These are phyloP conservation scores for Chloropsis hardwickii DNA, from an alignment of 2,113 vertebrate species.

Conservation along the genomic window DNA sequence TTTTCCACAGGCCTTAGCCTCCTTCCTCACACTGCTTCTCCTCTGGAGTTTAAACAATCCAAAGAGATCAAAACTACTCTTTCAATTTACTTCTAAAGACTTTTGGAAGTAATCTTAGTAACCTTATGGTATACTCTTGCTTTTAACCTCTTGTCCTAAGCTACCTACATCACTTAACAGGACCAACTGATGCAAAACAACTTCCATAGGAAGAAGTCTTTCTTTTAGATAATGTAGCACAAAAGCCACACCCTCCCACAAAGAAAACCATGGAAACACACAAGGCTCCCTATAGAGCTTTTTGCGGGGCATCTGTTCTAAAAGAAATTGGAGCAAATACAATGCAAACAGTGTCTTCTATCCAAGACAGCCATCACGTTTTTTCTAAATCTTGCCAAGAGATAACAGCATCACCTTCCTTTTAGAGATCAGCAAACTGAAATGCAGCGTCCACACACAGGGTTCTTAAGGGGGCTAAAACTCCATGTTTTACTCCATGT, in stretches of 20 bases:
- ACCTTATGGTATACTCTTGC: background rate
- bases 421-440: background rate
- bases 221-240: background rate
- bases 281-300: background rate
- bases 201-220: background rate
- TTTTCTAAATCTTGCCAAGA: background rate
- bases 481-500: too few species aligned
- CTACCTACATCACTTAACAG: background rate
- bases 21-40: background rate
- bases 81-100: background rate
- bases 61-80: background rate
- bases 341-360: background rate
- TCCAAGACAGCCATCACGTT: fast-evolving
- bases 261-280: background rate
- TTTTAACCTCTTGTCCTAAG: background rate
- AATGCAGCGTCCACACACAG: fast-evolving
- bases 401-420: background rate
- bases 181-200: background rate
- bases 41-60: background rate
- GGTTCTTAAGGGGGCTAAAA: background rate
- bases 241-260: background rate
- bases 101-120: background rate
- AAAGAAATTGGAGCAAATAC: background rate
- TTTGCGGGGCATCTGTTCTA: background rate
- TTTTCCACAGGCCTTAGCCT: background rate